phyloP scores from a whole-genome alignment of 2,888 invertebrate genomes.

The Alviniconcha strummeri region DNA sequence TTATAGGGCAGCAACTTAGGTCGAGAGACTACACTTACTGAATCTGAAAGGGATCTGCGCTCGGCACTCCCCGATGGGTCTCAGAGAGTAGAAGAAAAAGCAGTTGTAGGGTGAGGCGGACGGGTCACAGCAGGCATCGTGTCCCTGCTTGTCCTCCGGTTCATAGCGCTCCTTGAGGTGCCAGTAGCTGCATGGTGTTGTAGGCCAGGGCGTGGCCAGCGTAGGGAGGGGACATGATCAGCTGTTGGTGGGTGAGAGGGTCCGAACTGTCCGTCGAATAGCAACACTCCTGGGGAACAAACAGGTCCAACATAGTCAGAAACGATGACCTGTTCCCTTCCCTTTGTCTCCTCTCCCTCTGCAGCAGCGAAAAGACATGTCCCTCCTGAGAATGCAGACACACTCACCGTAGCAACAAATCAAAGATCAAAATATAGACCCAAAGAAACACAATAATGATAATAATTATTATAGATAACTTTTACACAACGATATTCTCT shows the following conservation, averaged over 20 bases:
- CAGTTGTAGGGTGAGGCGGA: background rate
- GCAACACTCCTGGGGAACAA: background rate
- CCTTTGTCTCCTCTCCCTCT: too few relatives aligned
- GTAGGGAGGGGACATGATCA: background rate
- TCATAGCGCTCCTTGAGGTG: background rate
- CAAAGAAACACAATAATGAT: too few relatives aligned
- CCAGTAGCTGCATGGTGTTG: background rate
- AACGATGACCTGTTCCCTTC: background rate
- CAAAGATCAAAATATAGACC: too few relatives aligned
- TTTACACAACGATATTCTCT: too few relatives aligned
- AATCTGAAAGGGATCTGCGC: background rate
- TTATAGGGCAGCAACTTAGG: too few relatives aligned
- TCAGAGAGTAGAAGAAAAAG: background rate
- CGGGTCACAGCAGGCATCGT: background rate
- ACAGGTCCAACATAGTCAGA: too few relatives aligned
- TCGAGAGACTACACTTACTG: background rate
- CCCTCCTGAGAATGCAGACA: background rate
- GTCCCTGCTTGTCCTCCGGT: background rate
- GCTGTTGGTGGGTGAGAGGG: background rate
- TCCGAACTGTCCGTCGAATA: background rate
- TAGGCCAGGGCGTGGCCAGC: background rate
- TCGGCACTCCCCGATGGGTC: slow-evolving; percentile 12
- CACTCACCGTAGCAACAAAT: too few relatives aligned
- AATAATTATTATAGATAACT: too few relatives aligned
- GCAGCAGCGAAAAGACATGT: background rate